Base-by-base conservation (phyloP, 1,140 invertebrate species). In the Zophobas atratus region DNA sequence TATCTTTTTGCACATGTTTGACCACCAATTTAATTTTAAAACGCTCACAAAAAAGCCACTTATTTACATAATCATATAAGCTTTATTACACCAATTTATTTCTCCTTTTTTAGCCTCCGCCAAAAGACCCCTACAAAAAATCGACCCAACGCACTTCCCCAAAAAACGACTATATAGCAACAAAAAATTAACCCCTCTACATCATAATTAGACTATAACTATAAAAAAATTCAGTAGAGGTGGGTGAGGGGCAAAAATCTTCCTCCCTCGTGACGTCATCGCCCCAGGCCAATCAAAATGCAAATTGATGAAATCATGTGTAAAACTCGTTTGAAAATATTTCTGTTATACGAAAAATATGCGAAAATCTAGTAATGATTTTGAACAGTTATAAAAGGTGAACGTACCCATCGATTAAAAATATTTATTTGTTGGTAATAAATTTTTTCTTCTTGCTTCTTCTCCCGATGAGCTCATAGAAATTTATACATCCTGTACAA, bases 41-140 rank as follows among this genome's bases (percentile, higher is more conserved):
- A 63, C 36, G 20, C n/a, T n/a, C 57, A 63, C 57, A 63, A 63
- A 60, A 63, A 63, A 36, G 36, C 8, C 35, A 39, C 57, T 63
- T 63, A 63, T 63, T 63, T 63, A 63, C 57, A 63, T 63, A 63
- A 63, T 63, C 57, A 57, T 8, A 51, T 63, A 63, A 63, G 57
- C 57, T 63, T 20, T 6, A 63, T 63, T 63, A 63, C 57, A 32
- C 6, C 57, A 63, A 63, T 63, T 63, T 63, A 63, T 63, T 63
- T 63, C 57, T 33, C 20, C 3, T 46, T 46, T 46, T 51, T 20
- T 51, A 2, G 6, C n/a, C n/a, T 51, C 49, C 6, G 4, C n/a
- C 20, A 20, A 51, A 51, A n/a, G 2, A 5, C 49, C 49, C 20
- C 49, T 2, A 51, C 4, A 51, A 51, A 51, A 51, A 20, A 51